Base-by-base conservation (phyloP, 2,888 invertebrate genomes). In the Euplexia lucipara region DNA sequence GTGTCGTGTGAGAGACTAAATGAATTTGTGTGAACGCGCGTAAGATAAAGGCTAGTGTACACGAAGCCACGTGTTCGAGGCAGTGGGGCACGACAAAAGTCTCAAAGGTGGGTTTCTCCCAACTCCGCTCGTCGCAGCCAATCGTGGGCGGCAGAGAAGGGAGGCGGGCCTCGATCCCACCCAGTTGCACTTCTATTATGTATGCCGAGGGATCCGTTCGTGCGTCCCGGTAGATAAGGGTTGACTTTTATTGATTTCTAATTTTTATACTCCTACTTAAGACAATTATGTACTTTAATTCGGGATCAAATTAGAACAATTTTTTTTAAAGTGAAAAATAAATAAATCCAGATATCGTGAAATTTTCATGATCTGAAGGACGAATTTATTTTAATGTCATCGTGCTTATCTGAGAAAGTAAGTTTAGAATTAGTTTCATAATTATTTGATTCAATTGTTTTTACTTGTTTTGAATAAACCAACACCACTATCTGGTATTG, bases 1-100 rank as follows among this genome's bases (percentile, higher is more conserved):
- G 92, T 90, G 92, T 88, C 93, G 90, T 90, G 88, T 90, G 87
- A 89, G 90, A 91, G 91, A 95, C 95, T 95, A 93, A 95, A 92
- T 92, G 89, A 88, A 88, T 89, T 88, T 85, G 90, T 88, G 88
- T 90, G 90, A 88, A 90, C 89, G 92, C 90, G 90, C 91, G 90
- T 84, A 92, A 91, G 91, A 93, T 95, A 95, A 94, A 94, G 91
- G 87, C 87, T 85, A 84, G 87, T 84, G 75, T 84, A 84, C 81
- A 85, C 83, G 70, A 78, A 85, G 85, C 90, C 92, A 92, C 90
- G 90, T 92, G 91, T 81, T 80, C 65, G 52, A 78, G 78, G 86
- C 85, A 88, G 91, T 87, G 91, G 91, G 92, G 91, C 81, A 77
- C 39, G 70, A 81, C 82, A 82, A 86, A 85, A 85, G 91, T 91